Conservation (phyloP, 2,888 invertebrate genomes). For the Sphaerophoria taeniata region DNA sequence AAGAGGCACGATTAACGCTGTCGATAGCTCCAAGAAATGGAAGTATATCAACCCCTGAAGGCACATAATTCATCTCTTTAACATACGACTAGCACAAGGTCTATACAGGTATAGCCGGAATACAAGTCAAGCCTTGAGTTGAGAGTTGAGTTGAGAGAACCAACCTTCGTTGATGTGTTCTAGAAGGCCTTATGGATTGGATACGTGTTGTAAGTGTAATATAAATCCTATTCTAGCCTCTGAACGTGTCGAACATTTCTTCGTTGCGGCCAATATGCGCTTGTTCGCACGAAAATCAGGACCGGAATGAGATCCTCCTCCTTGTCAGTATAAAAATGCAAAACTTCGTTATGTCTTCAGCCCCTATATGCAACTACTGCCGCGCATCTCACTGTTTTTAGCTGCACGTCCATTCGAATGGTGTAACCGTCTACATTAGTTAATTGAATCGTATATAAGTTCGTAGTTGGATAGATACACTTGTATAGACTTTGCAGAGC, state of each 20-base stretch:
- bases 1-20: constrained; percentile 71
- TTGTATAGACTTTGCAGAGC: background rate
- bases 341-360: constrained; percentile 63
- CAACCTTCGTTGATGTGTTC: background rate
- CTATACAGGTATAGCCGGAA: too few relatives aligned
- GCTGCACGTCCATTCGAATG: constrained; percentile 26
- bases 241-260: constrained; percentile 71
- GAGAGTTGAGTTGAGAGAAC: background rate
- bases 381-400: constrained; percentile 11
- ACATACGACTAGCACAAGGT: constrained; percentile 13
- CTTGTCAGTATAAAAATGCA: constrained; percentile 73
- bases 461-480: constrained; percentile 55
- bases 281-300: constrained; percentile 74
- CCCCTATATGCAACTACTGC: constrained; percentile 17
- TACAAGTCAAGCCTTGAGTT: too few relatives aligned
- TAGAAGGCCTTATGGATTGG: constrained; percentile 58
- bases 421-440: constrained; percentile 71
- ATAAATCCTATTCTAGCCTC: constrained; percentile 63
- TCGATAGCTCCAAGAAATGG: constrained; percentile 68
- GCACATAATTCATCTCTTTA: constrained; percentile 69
- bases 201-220: constrained; percentile 48
- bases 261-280: constrained; percentile 60
- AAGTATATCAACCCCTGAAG: constrained; percentile 64
- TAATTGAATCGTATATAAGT: constrained; percentile 74
- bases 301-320: constrained; percentile 74